These are phyloP conservation scores for Sceliomorpha sp. DNA, from an alignment of 2,888 invertebrate species.

Conservation along the genomic window DNA sequence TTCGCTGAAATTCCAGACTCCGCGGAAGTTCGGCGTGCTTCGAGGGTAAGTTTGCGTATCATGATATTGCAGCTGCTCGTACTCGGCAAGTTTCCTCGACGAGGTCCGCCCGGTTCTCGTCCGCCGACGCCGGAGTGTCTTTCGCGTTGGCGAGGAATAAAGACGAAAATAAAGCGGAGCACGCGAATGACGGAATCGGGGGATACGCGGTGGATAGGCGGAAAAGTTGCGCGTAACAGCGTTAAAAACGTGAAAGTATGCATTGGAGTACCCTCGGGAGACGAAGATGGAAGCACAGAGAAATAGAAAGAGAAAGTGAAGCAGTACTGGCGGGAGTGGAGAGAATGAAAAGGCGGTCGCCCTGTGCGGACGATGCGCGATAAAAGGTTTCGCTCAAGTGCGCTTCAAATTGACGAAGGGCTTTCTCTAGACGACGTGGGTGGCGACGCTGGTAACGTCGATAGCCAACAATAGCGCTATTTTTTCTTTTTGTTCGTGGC, in stretches of 20 bases:
- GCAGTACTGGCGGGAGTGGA: conserved; percentile 5
- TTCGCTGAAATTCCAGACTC: conserved; percentile 64
- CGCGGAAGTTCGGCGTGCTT: conserved; percentile 63
- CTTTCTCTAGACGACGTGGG: conserved; percentile 7
- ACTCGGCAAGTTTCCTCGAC: conserved; percentile 60
- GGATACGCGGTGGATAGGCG: conserved; percentile 14
- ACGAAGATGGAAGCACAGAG: conserved; percentile 14
- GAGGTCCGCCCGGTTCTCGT: conserved; percentile 16
- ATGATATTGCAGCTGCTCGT: conserved; percentile 68
- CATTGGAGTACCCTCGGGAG: conserved; percentile 44
- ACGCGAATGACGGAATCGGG: conserved; percentile 6
- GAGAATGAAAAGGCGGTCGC: conserved; percentile 37
- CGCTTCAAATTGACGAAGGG: conserved; percentile 37
- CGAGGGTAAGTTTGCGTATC: conserved; percentile 69
- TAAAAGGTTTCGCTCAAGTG: conserved; percentile 59
- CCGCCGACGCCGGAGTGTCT: conserved; percentile 28
- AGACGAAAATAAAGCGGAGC: conserved; percentile 13
- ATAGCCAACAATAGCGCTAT: conserved; percentile 10
- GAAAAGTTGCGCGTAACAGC: conserved; percentile 40
- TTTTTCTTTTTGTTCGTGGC: conserved; percentile 2
- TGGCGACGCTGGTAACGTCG: conserved; percentile 7
- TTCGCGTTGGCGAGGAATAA: conserved; percentile 36
- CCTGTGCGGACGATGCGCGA: conserved; percentile 49
- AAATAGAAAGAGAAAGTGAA: conserved; percentile 31
- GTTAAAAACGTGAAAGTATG: conserved; percentile 54